A percentile compares a stretch with the other conserved stretches of the same genome.
Evolutionary conservation across 53 echinoderm and acorn worm species (phyloP).

Genomic region (Paracentrotus lividus): DNA sequence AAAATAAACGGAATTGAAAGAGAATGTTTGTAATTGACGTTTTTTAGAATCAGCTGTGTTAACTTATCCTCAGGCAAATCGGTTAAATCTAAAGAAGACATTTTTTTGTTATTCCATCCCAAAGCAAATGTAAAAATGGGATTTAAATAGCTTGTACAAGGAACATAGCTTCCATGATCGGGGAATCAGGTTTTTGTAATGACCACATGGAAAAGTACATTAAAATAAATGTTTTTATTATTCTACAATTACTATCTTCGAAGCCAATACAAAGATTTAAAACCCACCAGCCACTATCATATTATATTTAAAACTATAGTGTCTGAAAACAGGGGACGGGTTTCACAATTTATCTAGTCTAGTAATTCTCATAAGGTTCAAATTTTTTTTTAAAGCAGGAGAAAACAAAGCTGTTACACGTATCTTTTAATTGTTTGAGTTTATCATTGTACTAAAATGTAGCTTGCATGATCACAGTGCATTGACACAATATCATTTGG

Average conservation of each 20-base stretch:
- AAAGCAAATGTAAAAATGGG: not conserved
- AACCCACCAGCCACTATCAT: no score
- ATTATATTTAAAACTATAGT: no score
- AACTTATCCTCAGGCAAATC: constrained; percentile 29
- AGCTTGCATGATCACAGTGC: not conserved
- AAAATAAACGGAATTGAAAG: constrained; percentile 31
- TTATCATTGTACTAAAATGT: no score
- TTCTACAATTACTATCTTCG: not conserved
- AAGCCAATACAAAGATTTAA: no score
- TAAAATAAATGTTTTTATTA: not conserved
- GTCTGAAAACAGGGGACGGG: not conserved
- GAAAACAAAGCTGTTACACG: no score
- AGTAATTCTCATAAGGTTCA: no score
- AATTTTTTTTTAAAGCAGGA: no score
- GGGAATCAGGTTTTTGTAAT: no score
- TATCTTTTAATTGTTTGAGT: no score
- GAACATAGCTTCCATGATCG: not conserved
- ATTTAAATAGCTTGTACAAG: not conserved
- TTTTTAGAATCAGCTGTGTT: constrained; percentile 52
- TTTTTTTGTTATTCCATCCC: not conserved
- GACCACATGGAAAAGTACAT: not conserved
- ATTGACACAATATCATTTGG: no score
- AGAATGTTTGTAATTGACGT: constrained; percentile 48
- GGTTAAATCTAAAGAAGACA: not conserved
- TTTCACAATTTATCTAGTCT: no score